These are phyloP conservation scores for Megalopta genalis DNA, from an alignment of 1,140 invertebrate genomes.

Conservation along the genomic window DNA sequence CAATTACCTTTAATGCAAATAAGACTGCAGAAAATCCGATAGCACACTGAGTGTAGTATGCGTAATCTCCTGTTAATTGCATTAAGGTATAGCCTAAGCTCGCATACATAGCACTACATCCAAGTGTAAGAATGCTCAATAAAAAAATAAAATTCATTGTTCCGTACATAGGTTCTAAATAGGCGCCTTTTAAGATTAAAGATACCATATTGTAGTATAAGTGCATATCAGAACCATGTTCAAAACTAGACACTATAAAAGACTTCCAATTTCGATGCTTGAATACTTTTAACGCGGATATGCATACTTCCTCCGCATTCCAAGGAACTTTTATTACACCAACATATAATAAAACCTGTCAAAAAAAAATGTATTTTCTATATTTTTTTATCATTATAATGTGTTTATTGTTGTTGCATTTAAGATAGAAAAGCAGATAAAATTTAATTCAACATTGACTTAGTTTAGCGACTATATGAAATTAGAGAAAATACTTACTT, in stretches of 20 bases:
- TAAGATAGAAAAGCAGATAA: too few species aligned
- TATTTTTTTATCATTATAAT: neutral
- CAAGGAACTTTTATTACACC: constrained; percentile 81
- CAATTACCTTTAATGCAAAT: constrained; percentile 87
- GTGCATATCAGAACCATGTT: constrained; percentile 87
- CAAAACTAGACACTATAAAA: constrained; percentile 83
- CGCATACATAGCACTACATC: constrained; percentile 82
- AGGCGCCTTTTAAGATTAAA: constrained; percentile 84
- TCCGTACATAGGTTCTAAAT: constrained; percentile 82
- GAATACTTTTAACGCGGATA: constrained; percentile 82
- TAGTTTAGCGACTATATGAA: too few species aligned
- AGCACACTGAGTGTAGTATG: constrained; percentile 82
- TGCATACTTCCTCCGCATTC: constrained; percentile 82
- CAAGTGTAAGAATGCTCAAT: constrained; percentile 80
- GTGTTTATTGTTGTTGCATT: too few species aligned
- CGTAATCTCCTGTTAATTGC: constrained; percentile 74
- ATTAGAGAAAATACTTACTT: constrained; percentile 70
- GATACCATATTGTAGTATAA: constrained; percentile 89
- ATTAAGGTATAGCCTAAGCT: constrained; percentile 73
- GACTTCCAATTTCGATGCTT: constrained; percentile 81
- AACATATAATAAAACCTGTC: constrained; percentile 79
- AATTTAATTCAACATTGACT: too few species aligned
- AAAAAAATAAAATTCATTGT: constrained; percentile 82
- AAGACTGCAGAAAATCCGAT: constrained; percentile 85
- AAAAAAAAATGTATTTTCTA: constrained; percentile 6